phyloP scores from a whole-genome alignment of 2,113 vertebrate species.

The Elephas maximus region DNA sequence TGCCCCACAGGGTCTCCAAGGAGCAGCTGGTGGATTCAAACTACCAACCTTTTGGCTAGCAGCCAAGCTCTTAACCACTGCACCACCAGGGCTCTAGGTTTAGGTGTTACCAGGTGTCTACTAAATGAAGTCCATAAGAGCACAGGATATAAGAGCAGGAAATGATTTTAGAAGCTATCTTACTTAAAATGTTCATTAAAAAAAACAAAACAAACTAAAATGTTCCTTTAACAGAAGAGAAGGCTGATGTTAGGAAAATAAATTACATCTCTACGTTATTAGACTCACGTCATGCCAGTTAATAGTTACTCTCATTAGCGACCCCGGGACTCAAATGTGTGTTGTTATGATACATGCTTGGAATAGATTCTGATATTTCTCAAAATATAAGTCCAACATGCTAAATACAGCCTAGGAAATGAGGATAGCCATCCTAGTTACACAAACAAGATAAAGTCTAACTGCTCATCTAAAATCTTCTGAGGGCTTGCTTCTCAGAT shows the following conservation, averaged over 20 bases:
- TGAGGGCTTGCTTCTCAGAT: neutral
- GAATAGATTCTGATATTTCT: neutral
- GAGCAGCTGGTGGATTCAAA: too few relatives aligned
- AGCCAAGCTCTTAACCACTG: too few relatives aligned
- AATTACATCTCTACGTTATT: neutral
- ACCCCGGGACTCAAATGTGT: neutral
- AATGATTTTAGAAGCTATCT: neutral
- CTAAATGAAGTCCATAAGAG: neutral
- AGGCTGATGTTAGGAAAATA: neutral
- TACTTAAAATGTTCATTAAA: neutral
- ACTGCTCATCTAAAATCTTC: neutral
- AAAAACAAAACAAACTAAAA: too few relatives aligned
- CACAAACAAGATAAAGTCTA: neutral
- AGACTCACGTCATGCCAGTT: neutral
- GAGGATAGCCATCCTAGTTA: neutral
- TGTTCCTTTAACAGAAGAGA: neutral
- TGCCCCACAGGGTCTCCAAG: too few relatives aligned
- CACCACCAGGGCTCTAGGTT: neutral
- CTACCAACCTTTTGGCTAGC: too few relatives aligned
- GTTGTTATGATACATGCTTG: neutral
- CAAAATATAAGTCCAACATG: neutral
- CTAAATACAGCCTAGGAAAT: neutral
- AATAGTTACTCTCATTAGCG: neutral
- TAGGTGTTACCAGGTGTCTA: neutral
- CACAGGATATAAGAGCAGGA: neutral